Percentiles rank a stretch among this genome's conserved stretches.
phyloP scores from a whole-genome alignment of 1,140 invertebrate genomes.

The Drosophila baimaii region DNA sequence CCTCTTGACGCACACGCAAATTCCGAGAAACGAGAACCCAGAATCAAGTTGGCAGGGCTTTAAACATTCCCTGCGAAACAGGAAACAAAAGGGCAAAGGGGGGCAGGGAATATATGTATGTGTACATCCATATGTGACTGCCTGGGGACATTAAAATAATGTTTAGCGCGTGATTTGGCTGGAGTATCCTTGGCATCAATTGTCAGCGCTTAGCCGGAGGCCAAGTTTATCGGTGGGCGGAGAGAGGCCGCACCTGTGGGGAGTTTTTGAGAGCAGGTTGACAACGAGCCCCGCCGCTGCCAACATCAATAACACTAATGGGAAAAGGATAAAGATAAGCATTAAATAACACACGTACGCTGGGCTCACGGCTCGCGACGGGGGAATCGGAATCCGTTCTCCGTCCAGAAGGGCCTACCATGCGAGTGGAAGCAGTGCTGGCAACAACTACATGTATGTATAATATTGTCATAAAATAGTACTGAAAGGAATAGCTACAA shows the following conservation, averaged over 20 bases:
- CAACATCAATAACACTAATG: slow-evolving; percentile 83
- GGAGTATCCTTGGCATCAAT: slow-evolving; percentile 68
- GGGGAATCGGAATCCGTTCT: slow-evolving; percentile 4
- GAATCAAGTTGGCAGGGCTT: slow-evolving; percentile 51
- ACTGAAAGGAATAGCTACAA: too few species aligned
- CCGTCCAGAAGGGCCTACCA: slow-evolving; percentile 26
- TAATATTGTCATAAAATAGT: too few species aligned
- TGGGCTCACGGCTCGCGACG: slow-evolving; percentile 40
- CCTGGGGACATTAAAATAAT: slow-evolving; percentile 75
- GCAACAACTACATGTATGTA: too few species aligned
- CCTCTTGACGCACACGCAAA: slow-evolving; percentile 41
- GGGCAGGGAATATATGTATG: slow-evolving; percentile 4
- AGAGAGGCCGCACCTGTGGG: slow-evolving; percentile 32
- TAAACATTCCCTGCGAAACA: slow-evolving; percentile 51
- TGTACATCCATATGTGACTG: slow-evolving; percentile 47
- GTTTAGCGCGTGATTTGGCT: slow-evolving; percentile 77
- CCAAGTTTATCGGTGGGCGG: slow-evolving; percentile 63
- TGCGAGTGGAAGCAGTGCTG: slow-evolving; percentile 4
- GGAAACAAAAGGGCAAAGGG: slow-evolving; percentile 8
- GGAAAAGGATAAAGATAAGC: slow-evolving; percentile 84
- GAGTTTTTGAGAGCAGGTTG: slow-evolving; percentile 15
- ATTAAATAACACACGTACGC: slow-evolving; percentile 82
- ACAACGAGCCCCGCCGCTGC: slow-evolving; percentile 49
- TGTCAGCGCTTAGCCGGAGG: slow-evolving; percentile 72
- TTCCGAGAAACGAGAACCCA: slow-evolving; percentile 38